Evolutionary conservation across 2,797 vertebrate genomes (phyloP), one percentile per base, ranked within the genome.

Genomic region (Lindbergichthys nudifrons): DNA sequence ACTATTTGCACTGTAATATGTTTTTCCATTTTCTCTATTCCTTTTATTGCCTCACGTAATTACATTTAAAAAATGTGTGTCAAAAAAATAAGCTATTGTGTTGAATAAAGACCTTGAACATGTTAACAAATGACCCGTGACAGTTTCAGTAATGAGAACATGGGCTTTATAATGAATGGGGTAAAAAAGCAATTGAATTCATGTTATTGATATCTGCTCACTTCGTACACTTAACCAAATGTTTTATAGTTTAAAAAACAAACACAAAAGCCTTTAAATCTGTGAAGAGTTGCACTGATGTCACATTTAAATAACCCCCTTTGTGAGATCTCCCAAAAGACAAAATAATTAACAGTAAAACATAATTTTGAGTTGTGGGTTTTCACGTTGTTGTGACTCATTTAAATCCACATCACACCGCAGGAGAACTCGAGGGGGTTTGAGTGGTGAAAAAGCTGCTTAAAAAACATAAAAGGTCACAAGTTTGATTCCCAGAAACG

Each of bases 401-500:
- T 4, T 11, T 32, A 47, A 36, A 26, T 18, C 23, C 2, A 26
- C 3, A 3, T 16, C 5, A 54, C 32, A 43, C 8, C 13, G 14
- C 18, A 4, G 32, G 19, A 18, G 1, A 4, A 19, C 19, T 10
- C n/a, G 4, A 19, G 26, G 18, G 5, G 3, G 52, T 19, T 23
- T 57, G 2, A 64, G 18, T 4, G 0, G 54, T 19, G 56, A 3
- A n/a, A 39, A 64, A 5, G 26, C 58, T 12, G 0, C 36, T 43
- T 41, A 46, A 2, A 36, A 72, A 62, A 51, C 45, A 36, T n/a
- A 11, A 69, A 72, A 83, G 75, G 81, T 75, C 75, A 80, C 26
- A 70, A 0, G 53, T 86, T 73, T 70, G 69, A 84, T 84, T 79
- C 51, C 62, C 52, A 50, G 70, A 61, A 77, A 62, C 61, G 81